Evolutionary conservation across 2,113 vertebrate species (phyloP), one percentile per base, ranked within the genome.

Genomic region (Actinemys pallida): DNA sequence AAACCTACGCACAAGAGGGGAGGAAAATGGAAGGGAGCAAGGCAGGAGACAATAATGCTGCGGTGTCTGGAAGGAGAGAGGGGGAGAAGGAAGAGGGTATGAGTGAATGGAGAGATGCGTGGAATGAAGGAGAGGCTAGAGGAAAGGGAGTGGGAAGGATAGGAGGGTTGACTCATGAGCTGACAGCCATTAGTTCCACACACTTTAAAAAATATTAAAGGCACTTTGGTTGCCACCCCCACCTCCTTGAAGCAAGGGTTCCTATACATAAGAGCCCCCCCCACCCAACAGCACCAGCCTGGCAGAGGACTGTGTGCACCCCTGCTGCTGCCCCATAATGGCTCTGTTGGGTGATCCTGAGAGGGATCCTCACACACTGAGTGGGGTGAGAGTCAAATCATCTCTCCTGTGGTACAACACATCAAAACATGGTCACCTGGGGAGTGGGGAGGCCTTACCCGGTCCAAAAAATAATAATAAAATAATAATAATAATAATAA

Each of bases 241-340:
- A n/a, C 3, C 35, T 79, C 57, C 52, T 52, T 6, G 6, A 27
- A 59, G 56, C 31, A 8, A 1, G 0, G 3, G 1, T 16, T 83
- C 69, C n/a, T 27, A 20, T 57, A 83, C 31, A 56, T 6, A 50
- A 82, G 10, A 5, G 27, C 10, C 57, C 25, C 25, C 27, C 20
- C 20, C 57, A 31, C 69, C 5, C 49, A 27, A 3, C 53, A 76
- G n/a, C 11, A 53, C 2, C 20, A 72, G 20, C 17, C 50, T 11
- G 27, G 35, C 11, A 39, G 3, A 1, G 19, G 7, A 45, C 25
- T 17, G 5, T 79, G 12, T 5, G 19, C 24, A 24, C 29, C 12
- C 27, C 80, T 84, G 57, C 62, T 78, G 84, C 27, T 25, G 20
- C 22, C 52, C 39, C 59, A 29, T 59, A 42, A 1, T 25, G 62